Evolutionary conservation across 2,797 vertebrate species (phyloP).

Genomic region (Manis pentadactyla): DNA sequence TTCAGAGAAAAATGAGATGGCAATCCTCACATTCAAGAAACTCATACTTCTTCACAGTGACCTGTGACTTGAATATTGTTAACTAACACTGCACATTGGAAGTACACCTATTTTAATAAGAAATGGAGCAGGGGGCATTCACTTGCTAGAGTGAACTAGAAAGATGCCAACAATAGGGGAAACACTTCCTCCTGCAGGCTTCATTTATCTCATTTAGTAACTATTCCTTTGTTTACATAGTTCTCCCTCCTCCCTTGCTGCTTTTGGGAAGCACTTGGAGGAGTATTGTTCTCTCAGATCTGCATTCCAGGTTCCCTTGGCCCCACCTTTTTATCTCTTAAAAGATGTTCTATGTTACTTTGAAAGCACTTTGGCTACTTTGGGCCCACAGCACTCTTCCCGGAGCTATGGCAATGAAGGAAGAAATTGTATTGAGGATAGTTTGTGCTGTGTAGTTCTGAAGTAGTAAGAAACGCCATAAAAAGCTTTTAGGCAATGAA

Average conservation of each 20-base stretch:
- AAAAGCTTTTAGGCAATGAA: constrained; percentile 73
- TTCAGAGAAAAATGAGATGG: not conserved
- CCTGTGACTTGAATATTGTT: not conserved
- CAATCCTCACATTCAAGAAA: not conserved
- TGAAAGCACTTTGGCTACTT: not conserved
- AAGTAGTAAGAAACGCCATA: constrained; percentile 58
- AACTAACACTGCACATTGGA: not conserved
- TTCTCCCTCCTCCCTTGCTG: not conserved
- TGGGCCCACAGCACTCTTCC: not conserved
- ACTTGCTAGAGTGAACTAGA: not conserved
- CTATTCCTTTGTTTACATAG: not conserved
- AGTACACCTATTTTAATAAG: not conserved
- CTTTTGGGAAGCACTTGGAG: not conserved
- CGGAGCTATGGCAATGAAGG: not conserved
- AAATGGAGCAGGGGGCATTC: not conserved
- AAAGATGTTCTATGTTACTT: constrained; percentile 53
- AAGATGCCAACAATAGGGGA: not conserved
- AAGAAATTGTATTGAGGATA: not conserved
- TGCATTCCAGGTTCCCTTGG: not conserved
- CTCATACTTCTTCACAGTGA: not conserved
- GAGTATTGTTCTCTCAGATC: not conserved
- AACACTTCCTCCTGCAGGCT: not conserved
- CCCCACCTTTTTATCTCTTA: not conserved
- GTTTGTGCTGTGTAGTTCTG: not conserved
- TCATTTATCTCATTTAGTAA: not conserved